Percentiles rank a stretch among this genome's conserved stretches.
These are phyloP conservation scores for Melanophora roralis DNA, from an alignment of 2,888 invertebrate genomes.

Conservation along the genomic window DNA sequence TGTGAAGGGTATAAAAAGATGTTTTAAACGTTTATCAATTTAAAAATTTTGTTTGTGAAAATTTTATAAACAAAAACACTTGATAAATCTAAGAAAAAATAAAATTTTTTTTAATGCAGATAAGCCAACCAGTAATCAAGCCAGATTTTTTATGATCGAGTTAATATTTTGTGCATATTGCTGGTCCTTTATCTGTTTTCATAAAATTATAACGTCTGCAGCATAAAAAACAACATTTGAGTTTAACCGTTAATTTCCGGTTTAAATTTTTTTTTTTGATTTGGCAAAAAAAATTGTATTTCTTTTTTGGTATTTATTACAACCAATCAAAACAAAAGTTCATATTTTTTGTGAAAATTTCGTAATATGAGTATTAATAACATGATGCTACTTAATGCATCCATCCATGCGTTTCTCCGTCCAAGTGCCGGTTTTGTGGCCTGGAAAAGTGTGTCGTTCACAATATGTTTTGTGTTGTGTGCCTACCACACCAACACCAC, in stretches of 20 bases:
- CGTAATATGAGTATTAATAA: constrained; percentile 66
- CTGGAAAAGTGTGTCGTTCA: constrained; percentile 56
- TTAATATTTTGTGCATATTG: constrained; percentile 17
- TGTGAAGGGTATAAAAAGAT: too few species aligned
- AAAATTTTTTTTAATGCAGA: constrained; percentile 60
- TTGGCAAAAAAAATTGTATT: neutral
- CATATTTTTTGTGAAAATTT: constrained; percentile 62
- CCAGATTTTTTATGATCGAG: constrained; percentile 49
- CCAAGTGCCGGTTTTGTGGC: constrained; percentile 27
- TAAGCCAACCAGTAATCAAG: constrained; percentile 42
- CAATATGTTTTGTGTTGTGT: constrained; percentile 36
- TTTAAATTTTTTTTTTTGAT: constrained; percentile 62
- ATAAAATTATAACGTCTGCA: neutral
- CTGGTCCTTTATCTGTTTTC: neutral
- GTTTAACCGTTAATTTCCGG: constrained; percentile 71
- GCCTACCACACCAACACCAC: constrained; percentile 19
- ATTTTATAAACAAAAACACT: constrained; percentile 62
- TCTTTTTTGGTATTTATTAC: constrained; percentile 43
- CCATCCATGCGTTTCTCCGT: neutral
- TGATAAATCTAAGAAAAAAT: constrained; percentile 30
- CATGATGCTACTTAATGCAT: constrained; percentile 48
- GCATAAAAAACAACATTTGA: constrained; percentile 10
- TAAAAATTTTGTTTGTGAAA: constrained; percentile 58
- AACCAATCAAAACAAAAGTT: constrained; percentile 43
- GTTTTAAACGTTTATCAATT: constrained; percentile 58